phyloP scores from a whole-genome alignment of 2,888 invertebrate genomes.

The Tipula lateralis region DNA sequence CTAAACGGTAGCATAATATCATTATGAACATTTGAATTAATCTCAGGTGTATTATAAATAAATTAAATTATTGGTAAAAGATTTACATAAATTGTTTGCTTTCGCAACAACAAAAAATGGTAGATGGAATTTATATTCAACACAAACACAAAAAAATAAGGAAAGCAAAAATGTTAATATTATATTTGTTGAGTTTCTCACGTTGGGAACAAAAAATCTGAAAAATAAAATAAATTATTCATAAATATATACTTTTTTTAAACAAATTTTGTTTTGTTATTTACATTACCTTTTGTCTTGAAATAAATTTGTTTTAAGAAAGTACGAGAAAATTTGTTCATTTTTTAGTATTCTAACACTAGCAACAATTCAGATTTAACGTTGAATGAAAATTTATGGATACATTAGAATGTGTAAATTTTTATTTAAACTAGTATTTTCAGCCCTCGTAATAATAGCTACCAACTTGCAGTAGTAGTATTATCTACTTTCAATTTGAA shows the following conservation, averaged over 20 bases:
- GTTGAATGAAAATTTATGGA: not conserved
- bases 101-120: not conserved
- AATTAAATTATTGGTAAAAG: constrained; percentile 24
- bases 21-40: constrained; percentile 11
- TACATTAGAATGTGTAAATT: not conserved
- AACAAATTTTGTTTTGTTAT: not conserved
- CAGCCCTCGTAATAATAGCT: not conserved
- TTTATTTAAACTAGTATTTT: not conserved
- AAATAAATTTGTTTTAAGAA: not conserved
- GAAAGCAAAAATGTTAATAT: not conserved
- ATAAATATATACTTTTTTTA: not conserved
- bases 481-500: too few species aligned
- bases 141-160: not conserved
- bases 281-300: not conserved
- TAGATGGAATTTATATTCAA: not conserved
- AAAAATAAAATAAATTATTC: not conserved
- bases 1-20: not conserved
- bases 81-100: constrained; percentile 1
- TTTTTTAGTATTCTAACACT: not conserved
- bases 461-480: too few species aligned
- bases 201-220: not conserved
- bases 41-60: constrained; percentile 9
- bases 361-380: not conserved
- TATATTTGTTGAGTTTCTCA: constrained; percentile 14
- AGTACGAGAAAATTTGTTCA: not conserved